Conservation (phyloP, 2,113 vertebrate genomes). For the Thamnaconus septentrionalis region DNA sequence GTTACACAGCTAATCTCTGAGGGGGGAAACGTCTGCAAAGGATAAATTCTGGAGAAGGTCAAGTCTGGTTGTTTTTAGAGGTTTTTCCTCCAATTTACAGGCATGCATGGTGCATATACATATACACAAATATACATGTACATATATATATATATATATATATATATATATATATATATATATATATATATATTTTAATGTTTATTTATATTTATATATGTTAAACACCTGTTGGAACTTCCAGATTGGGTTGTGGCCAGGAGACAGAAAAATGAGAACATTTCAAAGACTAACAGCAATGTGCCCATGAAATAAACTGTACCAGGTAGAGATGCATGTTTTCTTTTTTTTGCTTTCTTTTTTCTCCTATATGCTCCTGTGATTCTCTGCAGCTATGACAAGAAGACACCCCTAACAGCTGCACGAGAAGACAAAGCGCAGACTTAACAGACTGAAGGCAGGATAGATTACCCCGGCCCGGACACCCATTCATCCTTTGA, state of each 20-base stretch:
- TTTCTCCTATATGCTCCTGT: not conserved
- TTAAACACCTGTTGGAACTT: no score
- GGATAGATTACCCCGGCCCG: slow-evolving; percentile 40
- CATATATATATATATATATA: no score
- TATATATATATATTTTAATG: no score
- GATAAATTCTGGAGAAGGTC: slow-evolving; percentile 14
- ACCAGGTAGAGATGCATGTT: slow-evolving; percentile 3
- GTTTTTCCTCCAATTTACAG: no score
- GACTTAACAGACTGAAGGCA: slow-evolving; percentile 49
- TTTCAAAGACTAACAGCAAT: slow-evolving; percentile 10
- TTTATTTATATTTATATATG: no score
- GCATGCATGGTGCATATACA: no score
- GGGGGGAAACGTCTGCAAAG: slow-evolving; percentile 26
- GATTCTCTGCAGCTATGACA: slow-evolving; percentile 24
- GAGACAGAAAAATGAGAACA: slow-evolving; percentile 24
- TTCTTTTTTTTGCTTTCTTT: not conserved
- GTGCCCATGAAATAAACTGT: slow-evolving; percentile 2
- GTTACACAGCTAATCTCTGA: slow-evolving; percentile 23
- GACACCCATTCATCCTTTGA: slow-evolving; percentile 54
- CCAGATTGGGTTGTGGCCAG: not conserved
- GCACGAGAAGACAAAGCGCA: slow-evolving; percentile 51
- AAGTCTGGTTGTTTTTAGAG: not conserved
- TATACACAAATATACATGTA: no score
- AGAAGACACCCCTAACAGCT: slow-evolving; percentile 49
- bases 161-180: no score